Base-by-base conservation (phyloP, 2,797 vertebrate genomes). In the Sphaeramia orbicularis region DNA sequence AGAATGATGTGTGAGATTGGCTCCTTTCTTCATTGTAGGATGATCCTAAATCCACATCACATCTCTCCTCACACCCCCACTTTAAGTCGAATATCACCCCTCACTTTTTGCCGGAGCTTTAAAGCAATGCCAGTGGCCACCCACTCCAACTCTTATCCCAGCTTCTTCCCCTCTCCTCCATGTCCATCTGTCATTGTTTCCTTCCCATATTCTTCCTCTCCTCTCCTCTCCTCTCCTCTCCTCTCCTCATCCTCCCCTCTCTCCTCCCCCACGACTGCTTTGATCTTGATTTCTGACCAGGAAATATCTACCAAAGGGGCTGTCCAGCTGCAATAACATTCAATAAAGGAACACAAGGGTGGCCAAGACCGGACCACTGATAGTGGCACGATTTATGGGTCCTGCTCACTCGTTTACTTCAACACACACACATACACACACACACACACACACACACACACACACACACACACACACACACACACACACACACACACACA, bases 251-350 rank as follows among this genome's bases (percentile, higher is more conserved):
- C 27, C 56, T 47, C 56, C 16, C 3, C 14, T 9, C 30, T 13
- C 11, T 10, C 19, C 58, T 54, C 32, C 38, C 51, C 53, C 15
- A 60, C 52, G 38, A 36, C 53, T 60, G 74, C 66, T 86, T 52
- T 84, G 77, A 89, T 89, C 85, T 91, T 89, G 90, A 92, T 89
- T 91, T 88, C 67, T 78, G 73, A 89, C 86, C 85, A 75, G 84
- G 86, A 92, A 90, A 86, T 87, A 89, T 91, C 86, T 86, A 79
- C 74, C 76, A 13, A 61, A 65, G 79, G 81, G 78, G 71, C 76
- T 62, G 68, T 84, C 83, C 78, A 65, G 86, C 80, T 83, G 90
- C 88, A 91, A 83, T 86, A 89, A 90, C 85, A 82, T 87, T 87
- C 90, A 89, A 87, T 90, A 86, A 89, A 86, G 77, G 72, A 89